These are phyloP conservation scores for Amorpha juglandis DNA, from an alignment of 2,888 invertebrate genomes.

Conservation along the genomic window DNA sequence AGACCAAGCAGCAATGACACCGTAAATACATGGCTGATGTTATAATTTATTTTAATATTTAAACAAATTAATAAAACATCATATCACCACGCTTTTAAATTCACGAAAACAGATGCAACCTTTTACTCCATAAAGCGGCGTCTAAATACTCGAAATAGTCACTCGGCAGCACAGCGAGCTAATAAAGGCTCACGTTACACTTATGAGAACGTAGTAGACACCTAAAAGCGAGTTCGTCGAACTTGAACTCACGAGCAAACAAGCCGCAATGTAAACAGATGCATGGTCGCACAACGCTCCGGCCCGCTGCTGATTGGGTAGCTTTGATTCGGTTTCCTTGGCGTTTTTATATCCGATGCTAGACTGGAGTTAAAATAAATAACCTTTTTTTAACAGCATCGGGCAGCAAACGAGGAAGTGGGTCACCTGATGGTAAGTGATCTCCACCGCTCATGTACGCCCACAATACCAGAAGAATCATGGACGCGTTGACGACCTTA, in stretches of 20 bases:
- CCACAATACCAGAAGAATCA: too few species aligned
- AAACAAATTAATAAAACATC: too few species aligned
- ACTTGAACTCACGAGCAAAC: conserved; percentile 32
- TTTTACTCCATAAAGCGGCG: not conserved
- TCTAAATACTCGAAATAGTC: conserved; percentile 1
- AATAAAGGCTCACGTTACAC: conserved; percentile 27
- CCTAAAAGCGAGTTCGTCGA: conserved; percentile 31
- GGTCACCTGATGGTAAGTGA: too few species aligned
- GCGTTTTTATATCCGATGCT: not conserved
- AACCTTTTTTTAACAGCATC: not conserved
- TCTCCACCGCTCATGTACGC: too few species aligned
- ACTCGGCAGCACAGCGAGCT: conserved; percentile 1
- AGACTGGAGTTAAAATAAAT: not conserved
- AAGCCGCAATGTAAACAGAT: conserved; percentile 42
- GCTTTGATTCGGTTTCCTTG: conserved; percentile 24
- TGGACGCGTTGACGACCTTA: too few species aligned
- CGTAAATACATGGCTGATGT: too few species aligned
- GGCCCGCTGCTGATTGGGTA: conserved; percentile 4
- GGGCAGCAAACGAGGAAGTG: too few species aligned
- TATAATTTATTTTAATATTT: too few species aligned
- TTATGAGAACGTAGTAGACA: conserved; percentile 25
- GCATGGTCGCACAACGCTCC: conserved; percentile 25
- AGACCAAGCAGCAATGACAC: too few species aligned
- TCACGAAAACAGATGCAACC: not conserved
- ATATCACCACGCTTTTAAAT: not conserved